Conservation (phyloP, 2,797 vertebrate genomes). For the Esox masquinongy region DNA sequence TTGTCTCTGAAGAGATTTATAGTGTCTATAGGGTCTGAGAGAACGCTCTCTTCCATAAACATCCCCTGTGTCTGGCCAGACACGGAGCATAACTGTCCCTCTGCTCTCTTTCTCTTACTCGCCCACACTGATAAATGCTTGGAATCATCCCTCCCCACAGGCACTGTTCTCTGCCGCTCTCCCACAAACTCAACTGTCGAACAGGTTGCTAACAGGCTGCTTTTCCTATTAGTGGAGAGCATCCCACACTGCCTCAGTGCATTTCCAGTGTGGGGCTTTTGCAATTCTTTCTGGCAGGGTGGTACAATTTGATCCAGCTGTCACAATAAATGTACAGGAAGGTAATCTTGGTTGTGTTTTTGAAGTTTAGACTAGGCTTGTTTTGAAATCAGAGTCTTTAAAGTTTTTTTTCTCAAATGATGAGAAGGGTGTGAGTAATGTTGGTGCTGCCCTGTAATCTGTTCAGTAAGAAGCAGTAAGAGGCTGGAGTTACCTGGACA, state of each 20-base stretch:
- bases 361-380: not conserved
- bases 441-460: slow-evolving; percentile 4
- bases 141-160: slow-evolving; percentile 17
- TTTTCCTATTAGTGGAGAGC: slow-evolving; percentile 3
- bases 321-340: not conserved
- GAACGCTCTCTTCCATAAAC: slow-evolving; percentile 16
- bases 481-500: not conserved
- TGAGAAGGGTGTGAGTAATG: not conserved
- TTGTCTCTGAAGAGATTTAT: slow-evolving; percentile 34
- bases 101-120: not conserved
- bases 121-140: slow-evolving; percentile 38
- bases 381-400: not conserved
- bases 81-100: too few relatives aligned
- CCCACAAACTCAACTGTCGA: not conserved
- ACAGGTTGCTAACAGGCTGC: slow-evolving; percentile 2
- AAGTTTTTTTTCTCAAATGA: too few relatives aligned
- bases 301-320: not conserved
- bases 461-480: not conserved
- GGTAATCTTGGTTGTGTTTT: not conserved
- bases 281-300: not conserved
- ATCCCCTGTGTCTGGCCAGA: slow-evolving; percentile 35
- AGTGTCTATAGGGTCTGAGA: slow-evolving; percentile 17
- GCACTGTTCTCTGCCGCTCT: slow-evolving; percentile 8
- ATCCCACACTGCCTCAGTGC: not conserved
- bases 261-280: not conserved